Base-by-base conservation (phyloP, 2,797 vertebrate species). In the Neomorphus geoffroyi region DNA sequence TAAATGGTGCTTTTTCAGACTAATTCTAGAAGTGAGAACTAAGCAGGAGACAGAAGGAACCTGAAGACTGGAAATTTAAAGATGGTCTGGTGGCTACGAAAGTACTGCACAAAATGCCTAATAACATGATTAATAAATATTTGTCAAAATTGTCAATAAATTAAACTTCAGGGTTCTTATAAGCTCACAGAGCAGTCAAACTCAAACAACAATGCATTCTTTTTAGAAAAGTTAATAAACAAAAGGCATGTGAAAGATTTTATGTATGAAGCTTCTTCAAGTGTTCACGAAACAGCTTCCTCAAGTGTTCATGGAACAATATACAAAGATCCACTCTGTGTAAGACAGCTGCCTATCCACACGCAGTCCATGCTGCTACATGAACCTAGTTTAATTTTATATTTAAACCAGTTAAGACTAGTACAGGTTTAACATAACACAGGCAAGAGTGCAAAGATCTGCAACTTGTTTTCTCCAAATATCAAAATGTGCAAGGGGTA, bases 321-420 rank as follows among this genome's bases (percentile, higher is more conserved):
- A 30, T 9, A 16, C 0, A 1, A 48, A 82, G 64, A 51, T 67
- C 35, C 22, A 53, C 0, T 0, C 3, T 26, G 9, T 39, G 4
- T 61, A 53, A 79, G 16, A 66, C 45, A 0, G 2, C 69, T 80
- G 26, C 21, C 57, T 46, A 8, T 17, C 18, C 60, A 81, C 22
- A 64, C 5, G 33, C 24, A 62, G 48, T 39, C 3, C 2, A 13
- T 51, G 54, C 23, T 88, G 32, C 19, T 83, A 13, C 24, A 43
- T 33, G 39, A 62, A 19, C 41, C 11, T 17, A 70, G 45, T 54
- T 92, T 57, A 85, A 82, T 93, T 90, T 84, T 64, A 22, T 69
- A 11, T 83, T 88, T 60, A 92, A 95, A 84, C 3, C 11, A 72
- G 19, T 14, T 58, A 75, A 90, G 41, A 60, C 41, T 46, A 61